phyloP scores from a whole-genome alignment of 2,797 vertebrate genomes.

The Crax fasciolata region DNA sequence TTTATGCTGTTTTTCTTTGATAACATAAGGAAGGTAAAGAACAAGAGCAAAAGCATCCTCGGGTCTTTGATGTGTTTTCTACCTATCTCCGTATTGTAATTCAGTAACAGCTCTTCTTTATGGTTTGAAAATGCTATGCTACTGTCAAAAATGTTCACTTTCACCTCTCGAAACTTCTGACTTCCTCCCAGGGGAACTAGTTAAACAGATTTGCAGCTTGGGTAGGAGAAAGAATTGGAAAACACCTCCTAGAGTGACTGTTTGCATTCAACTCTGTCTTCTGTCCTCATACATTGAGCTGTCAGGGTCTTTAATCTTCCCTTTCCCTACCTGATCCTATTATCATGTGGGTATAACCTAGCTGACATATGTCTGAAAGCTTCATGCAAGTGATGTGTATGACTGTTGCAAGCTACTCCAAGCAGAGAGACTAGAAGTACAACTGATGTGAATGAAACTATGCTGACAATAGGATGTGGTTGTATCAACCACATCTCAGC shows the following conservation, averaged over 20 bases:
- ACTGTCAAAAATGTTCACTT: background rate
- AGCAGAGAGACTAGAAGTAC: background rate
- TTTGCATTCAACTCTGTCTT: background rate
- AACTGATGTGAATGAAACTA: background rate
- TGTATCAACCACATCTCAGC: background rate
- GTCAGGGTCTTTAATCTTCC: background rate
- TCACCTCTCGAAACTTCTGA: background rate
- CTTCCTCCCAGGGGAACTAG: background rate
- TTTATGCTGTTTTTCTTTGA: background rate
- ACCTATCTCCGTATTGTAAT: background rate
- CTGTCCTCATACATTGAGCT: background rate
- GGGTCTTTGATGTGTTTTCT: background rate
- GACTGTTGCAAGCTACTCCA: background rate
- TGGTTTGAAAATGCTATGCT: background rate
- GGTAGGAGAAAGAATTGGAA: conserved; percentile 1
- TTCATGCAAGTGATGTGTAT: background rate
- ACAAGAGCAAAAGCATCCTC: background rate
- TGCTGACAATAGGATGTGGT: background rate
- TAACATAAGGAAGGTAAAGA: background rate
- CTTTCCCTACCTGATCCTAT: background rate
- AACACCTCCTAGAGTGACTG: background rate
- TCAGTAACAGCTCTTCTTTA: background rate
- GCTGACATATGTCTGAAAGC: background rate
- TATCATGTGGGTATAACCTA: background rate
- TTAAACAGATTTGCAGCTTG: background rate